Conservation (phyloP, 1,140 invertebrate species). For the Pentalonia nigronervosa region DNA sequence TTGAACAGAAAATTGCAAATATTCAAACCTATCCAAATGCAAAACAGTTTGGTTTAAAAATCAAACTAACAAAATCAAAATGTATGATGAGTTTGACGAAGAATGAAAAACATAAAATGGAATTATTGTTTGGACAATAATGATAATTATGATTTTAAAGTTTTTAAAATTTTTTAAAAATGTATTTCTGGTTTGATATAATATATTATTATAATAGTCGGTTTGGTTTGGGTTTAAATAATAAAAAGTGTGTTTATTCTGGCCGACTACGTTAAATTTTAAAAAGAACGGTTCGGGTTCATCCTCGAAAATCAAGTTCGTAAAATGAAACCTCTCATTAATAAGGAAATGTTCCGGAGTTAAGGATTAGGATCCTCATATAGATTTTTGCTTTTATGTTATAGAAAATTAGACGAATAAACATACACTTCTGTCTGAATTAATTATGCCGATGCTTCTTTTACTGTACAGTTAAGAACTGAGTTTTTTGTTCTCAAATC, state of each 20-base stretch:
- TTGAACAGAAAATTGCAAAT: too few relatives aligned
- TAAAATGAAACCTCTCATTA: neutral
- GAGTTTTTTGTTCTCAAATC: neutral
- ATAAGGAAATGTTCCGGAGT: neutral
- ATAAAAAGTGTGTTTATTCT: neutral
- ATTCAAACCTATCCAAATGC: too few relatives aligned
- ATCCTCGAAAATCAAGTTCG: neutral
- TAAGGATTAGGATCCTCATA: neutral
- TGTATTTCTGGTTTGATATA: too few relatives aligned
- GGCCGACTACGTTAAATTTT: too few relatives aligned
- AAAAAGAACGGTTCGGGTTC: neutral
- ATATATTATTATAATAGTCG: too few relatives aligned
- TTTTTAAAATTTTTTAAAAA: too few relatives aligned
- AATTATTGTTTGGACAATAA: neutral
- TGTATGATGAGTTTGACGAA: too few relatives aligned
- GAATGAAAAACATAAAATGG: too few relatives aligned
- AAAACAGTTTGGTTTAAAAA: too few relatives aligned
- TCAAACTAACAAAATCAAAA: too few relatives aligned
- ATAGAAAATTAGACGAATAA: too few relatives aligned
- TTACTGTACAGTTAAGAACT: neutral
- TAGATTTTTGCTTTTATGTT: neutral
- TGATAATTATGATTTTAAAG: neutral
- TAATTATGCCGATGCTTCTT: neutral
- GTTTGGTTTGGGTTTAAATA: too few relatives aligned
- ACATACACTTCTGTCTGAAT: neutral